A percentile compares a stretch with the other conserved stretches of the same genome.
Evolutionary conservation across 2,888 invertebrate genomes (phyloP).

Genomic region (Eupithecia centaureata): DNA sequence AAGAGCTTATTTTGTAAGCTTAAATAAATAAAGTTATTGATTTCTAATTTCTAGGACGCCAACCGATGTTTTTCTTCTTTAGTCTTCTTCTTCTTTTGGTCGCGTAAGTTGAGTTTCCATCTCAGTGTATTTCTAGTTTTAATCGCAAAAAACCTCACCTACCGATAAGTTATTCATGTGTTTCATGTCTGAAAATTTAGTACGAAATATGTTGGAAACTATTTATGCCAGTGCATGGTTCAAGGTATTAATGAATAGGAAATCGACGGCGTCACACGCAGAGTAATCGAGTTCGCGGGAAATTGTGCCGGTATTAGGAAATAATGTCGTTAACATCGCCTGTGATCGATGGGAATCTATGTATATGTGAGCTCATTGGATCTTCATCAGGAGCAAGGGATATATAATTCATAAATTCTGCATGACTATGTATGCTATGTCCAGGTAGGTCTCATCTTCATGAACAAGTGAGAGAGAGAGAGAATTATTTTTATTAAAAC

Average conservation of each 20-base stretch:
- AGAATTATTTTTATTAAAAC: too few relatives aligned
- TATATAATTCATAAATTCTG: neutral
- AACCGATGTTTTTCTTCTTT: too few relatives aligned
- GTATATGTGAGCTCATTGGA: neutral
- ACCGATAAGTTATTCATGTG: too few relatives aligned
- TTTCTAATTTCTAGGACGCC: too few relatives aligned
- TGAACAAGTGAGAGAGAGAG: neutral
- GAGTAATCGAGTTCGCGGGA: slow-evolving; percentile 29
- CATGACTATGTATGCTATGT: neutral
- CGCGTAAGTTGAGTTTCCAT: too few relatives aligned
- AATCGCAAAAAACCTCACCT: too few relatives aligned
- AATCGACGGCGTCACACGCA: slow-evolving; percentile 5
- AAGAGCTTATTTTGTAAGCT: too few relatives aligned
- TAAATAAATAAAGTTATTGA: too few relatives aligned
- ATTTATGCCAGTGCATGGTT: neutral
- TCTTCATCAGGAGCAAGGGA: slow-evolving; percentile 1
- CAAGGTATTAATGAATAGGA: slow-evolving; percentile 1
- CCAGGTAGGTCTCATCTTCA: neutral
- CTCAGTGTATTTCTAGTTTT: too few relatives aligned
- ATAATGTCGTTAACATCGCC: slow-evolving; percentile 73
- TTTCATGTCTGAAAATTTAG: neutral
- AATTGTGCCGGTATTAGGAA: slow-evolving; percentile 71
- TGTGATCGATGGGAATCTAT: slow-evolving; percentile 54
- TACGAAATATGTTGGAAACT: neutral
- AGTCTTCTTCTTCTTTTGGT: too few relatives aligned